Evolutionary conservation across 92 coral and sea anemone genomes (phyloP).

Genomic region (Micromussa lordhowensis): DNA sequence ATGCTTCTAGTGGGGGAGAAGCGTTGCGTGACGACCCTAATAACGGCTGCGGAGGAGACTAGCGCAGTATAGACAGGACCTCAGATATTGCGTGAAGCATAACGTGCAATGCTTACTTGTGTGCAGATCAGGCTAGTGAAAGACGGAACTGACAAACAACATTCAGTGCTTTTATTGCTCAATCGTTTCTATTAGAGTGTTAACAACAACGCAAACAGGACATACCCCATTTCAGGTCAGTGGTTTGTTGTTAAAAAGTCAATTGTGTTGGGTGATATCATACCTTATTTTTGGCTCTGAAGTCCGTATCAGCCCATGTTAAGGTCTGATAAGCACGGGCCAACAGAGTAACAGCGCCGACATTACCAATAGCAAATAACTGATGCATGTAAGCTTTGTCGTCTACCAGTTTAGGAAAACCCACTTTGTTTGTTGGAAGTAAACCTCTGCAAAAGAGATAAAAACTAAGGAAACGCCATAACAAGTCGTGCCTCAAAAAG

Average conservation of each 20-base stretch:
- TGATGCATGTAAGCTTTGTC: constrained; percentile 92
- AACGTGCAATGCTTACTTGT: too few relatives aligned
- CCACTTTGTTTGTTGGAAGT: constrained; percentile 86
- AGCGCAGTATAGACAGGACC: too few relatives aligned
- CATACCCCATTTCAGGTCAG: neutral
- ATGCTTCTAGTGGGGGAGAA: too few relatives aligned
- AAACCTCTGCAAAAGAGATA: constrained; percentile 80
- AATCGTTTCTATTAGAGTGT: neutral
- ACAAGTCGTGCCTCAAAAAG: too few relatives aligned
- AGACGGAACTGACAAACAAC: too few relatives aligned
- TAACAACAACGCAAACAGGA: neutral
- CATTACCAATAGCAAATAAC: constrained; percentile 91
- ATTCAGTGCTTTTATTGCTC: neutral
- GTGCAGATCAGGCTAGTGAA: too few relatives aligned
- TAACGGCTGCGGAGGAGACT: too few relatives aligned
- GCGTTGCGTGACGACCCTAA: too few relatives aligned
- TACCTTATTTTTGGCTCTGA: constrained; percentile 84
- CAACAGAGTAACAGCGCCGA: constrained; percentile 78
- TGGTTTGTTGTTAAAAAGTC: neutral
- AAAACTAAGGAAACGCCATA: too few relatives aligned
- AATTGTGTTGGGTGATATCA: neutral
- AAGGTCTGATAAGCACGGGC: constrained; percentile 73
- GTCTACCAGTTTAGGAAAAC: constrained; percentile 85
- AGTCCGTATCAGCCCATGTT: constrained; percentile 90
- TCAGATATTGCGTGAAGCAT: too few relatives aligned